These are phyloP conservation scores for Pelodiscus sinensis DNA, from an alignment of 2,113 vertebrate species.

Conservation along the genomic window DNA sequence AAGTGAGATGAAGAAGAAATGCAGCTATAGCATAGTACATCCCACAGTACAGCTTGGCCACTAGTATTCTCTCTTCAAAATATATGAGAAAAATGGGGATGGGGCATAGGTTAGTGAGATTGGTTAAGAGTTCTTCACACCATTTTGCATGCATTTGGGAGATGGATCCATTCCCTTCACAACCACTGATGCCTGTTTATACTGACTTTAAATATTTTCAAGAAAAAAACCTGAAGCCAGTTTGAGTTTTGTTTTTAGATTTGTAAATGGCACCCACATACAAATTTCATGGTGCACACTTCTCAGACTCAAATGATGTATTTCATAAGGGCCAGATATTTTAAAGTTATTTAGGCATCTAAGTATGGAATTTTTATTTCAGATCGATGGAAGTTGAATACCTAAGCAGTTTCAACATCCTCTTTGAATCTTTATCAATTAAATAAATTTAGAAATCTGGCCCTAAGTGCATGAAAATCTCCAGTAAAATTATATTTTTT, in stretches of 20 bases:
- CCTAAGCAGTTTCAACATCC: background rate
- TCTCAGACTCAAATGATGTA: background rate
- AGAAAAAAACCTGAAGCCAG: background rate
- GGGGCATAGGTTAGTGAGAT: background rate
- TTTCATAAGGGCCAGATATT: background rate
- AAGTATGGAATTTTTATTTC: background rate
- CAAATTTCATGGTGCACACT: background rate
- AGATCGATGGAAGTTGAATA: background rate
- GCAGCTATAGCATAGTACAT: background rate
- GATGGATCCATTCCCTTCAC: background rate
- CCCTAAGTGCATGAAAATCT: background rate
- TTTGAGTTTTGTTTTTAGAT: too few species aligned
- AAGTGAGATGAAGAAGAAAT: background rate
- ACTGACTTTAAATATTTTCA: background rate
- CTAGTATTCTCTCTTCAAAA: background rate
- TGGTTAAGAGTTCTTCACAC: background rate
- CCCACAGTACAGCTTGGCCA: background rate
- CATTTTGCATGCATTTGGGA: background rate
- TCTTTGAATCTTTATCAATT: background rate
- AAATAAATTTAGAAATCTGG: background rate
- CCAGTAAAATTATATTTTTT: background rate
- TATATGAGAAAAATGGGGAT: background rate
- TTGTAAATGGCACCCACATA: background rate
- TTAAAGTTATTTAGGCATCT: background rate
- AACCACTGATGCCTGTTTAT: background rate